Evolutionary conservation across 2,888 invertebrate genomes (phyloP), one percentile per base, ranked within the genome.

Genomic region (Campoplex nolae): DNA sequence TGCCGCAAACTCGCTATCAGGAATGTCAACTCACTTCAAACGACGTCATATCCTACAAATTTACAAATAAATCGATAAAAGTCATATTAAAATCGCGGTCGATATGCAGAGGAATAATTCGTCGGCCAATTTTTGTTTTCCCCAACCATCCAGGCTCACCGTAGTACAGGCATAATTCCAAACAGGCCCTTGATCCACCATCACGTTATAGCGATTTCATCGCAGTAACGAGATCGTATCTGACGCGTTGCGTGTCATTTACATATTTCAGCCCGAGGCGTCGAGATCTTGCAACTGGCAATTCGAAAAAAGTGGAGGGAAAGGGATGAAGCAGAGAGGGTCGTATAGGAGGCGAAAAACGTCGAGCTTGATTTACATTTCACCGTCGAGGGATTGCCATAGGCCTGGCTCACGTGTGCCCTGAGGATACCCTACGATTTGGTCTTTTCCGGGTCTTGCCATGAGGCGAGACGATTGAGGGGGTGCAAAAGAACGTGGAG

Each of bases 251-350:
- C 90, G 91, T 92, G 92, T 92, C 93, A 93, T 93, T 93, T 93
- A 91, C 93, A 93, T 93, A 93, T 92, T 91, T 92, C 90, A 91
- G 91, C 92, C 89, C 86, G 84, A 89, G 92, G 92, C 91, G 88
- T 89, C 86, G 89, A 91, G 89, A 90, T 90, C 91, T 91, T 89
- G 91, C 92, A 91, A 90, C 89, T 88, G 90, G 90, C 89, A 88
- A 89, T 90, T 75, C 88, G 84, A 78, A 89, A 88, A 89, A 86
- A 80, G 84, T 84, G 88, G 32, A 32, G 62, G 62, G 62, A 4
- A 58, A 89, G 88, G 91, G 90, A 89, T 67, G 74, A 28, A 74
- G 80, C 51, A 48, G 83, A 28, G 56, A 42, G 70, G 80, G 45
- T 28, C 38, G 82, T 28, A 58, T 56, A 65, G 58, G 2, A 48